Evolutionary conservation across 37 sponge, comb jelly and placozoan genomes (phyloP).

Genomic region (Spongia lamella): DNA sequence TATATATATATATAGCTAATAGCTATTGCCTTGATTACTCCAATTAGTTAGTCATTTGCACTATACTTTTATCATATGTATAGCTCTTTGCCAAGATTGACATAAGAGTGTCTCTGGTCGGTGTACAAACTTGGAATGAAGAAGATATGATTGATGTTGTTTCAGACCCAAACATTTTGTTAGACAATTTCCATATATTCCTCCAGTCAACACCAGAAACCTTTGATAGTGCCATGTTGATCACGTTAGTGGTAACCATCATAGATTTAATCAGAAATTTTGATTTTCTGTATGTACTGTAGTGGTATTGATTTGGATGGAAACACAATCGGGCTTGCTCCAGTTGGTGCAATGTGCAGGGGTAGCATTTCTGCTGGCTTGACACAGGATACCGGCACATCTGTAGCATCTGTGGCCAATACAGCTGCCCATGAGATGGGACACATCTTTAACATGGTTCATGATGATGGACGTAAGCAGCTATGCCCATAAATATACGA

Average conservation of each 20-base stretch:
- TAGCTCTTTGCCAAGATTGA: slow-evolving; percentile 38
- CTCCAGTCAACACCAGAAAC: too few relatives aligned
- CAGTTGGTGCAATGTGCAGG: slow-evolving; percentile 66
- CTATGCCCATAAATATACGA: too few relatives aligned
- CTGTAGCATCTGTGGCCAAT: slow-evolving; percentile 11
- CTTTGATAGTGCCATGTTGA: slow-evolving; percentile 49
- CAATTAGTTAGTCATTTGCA: too few relatives aligned
- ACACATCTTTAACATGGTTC: slow-evolving; percentile 69
- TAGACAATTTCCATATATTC: slow-evolving; percentile 20
- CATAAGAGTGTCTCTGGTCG: slow-evolving; percentile 61
- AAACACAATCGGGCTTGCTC: slow-evolving; percentile 64
- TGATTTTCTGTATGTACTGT: neutral
- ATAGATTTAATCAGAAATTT: neutral
- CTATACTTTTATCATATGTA: too few relatives aligned
- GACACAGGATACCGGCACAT: slow-evolving; percentile 47
- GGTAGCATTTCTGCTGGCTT: slow-evolving; percentile 25
- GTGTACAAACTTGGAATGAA: slow-evolving; percentile 53
- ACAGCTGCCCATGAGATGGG: slow-evolving; percentile 86
- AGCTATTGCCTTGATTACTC: too few relatives aligned
- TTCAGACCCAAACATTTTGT: slow-evolving; percentile 21
- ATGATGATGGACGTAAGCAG: slow-evolving; percentile 48
- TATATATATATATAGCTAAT: too few relatives aligned
- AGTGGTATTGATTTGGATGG: slow-evolving; percentile 56
- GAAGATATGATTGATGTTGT: slow-evolving; percentile 35
- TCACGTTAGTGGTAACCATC: slow-evolving; percentile 47